A percentile compares a stretch with the other conserved stretches of the same genome.
Evolutionary conservation across 2,113 vertebrate species (phyloP).

Genomic region (Rutilus rutilus): DNA sequence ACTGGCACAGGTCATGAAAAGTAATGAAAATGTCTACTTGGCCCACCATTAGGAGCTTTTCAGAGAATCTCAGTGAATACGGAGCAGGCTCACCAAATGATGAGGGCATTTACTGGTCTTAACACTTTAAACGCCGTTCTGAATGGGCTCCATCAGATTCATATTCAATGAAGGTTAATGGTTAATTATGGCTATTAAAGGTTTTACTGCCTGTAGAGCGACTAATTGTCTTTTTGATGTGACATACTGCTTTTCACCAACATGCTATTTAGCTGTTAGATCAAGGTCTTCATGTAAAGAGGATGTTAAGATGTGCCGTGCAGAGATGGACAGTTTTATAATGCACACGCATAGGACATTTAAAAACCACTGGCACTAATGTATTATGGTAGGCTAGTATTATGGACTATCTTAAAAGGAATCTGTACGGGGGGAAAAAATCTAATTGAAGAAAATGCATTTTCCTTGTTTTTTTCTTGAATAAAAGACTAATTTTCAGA

Average conservation of each 20-base stretch:
- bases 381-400: too few relatives aligned
- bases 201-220: slow-evolving; percentile 27
- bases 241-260: slow-evolving; percentile 35
- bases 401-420: too few relatives aligned
- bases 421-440: background rate
- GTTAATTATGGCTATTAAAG: slow-evolving; percentile 53
- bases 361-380: too few relatives aligned
- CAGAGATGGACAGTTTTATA: background rate
- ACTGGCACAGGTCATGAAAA: slow-evolving; percentile 19
- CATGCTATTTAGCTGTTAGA: slow-evolving; percentile 30
- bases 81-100: slow-evolving; percentile 29
- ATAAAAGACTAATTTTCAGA: background rate
- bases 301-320: background rate
- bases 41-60: slow-evolving; percentile 21
- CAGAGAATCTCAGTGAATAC: slow-evolving; percentile 28
- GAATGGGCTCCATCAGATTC: slow-evolving; percentile 35
- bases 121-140: slow-evolving; percentile 33
- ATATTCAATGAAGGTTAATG: slow-evolving; percentile 31
- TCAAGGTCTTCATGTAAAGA: background rate
- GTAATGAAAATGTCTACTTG: slow-evolving; percentile 23
- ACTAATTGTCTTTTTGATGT: slow-evolving; percentile 49
- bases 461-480: too few relatives aligned
- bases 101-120: slow-evolving; percentile 29
- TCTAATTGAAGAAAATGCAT: background rate
- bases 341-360: too few relatives aligned